Evolutionary conservation across 2,797 vertebrate species (phyloP), one percentile per base, ranked within the genome.

Genomic region (Cyprinodon diabolis): DNA sequence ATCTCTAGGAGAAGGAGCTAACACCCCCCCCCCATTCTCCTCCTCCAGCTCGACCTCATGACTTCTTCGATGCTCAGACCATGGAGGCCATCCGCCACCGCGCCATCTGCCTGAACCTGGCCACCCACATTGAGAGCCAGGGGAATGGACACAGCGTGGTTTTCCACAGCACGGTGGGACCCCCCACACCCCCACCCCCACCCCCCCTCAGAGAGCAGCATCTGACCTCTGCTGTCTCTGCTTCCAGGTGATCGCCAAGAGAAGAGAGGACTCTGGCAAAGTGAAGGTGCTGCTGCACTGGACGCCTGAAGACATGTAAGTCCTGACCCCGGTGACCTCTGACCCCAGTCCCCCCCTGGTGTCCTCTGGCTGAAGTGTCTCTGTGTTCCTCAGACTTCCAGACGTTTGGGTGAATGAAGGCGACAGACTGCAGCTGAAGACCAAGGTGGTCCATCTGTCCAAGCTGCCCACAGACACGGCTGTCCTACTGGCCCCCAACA

Each of bases 321-420:
- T 83, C 69, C 52, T 56, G 23, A 21, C 6, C 17, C 17, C 49
- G 30, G 30, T 30, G 30, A 30, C 30, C 30, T 30, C 30, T 30
- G 30, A 30, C 30, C 30, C 30, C 30, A 30, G 30, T 30, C 30
- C 30, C 30, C 30, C 30, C 30, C 30, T 30, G 30, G 30, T 30
- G 1, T 30, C 30, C 30, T 30, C 30, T 30, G 3, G 2, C 45
- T 45, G 6, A 25, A 23, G 13, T 51, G 0, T 23, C 49, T 4
- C 35, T 58, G 1, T 60, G 13, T 72, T 40, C 69, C 37, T 52
- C 92, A 98, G 97, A 89, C 90, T 98, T 67, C 97, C 97, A 76
- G 97, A 98, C 77, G 97, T 97, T 80, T 98, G 97, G 97, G 97
- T 98, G 92, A 98, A 96, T 79, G 97, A 98, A 94, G 95, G 94